phyloP scores from a whole-genome alignment of 2,797 vertebrate species.

The Galago senegalensis region DNA sequence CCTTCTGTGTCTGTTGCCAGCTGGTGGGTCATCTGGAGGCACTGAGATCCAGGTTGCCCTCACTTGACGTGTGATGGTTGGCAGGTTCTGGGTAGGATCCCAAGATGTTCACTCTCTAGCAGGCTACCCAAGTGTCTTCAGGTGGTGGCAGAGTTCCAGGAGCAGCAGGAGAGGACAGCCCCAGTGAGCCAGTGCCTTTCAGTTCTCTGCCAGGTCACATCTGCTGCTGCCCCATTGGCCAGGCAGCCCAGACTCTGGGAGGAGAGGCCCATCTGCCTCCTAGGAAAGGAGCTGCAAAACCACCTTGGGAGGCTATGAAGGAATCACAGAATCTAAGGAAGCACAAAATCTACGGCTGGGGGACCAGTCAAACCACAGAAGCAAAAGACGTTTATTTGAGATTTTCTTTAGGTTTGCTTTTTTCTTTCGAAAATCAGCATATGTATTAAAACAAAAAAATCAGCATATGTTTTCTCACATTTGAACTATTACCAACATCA shows the following conservation, averaged over 20 bases:
- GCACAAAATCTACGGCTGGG: not conserved
- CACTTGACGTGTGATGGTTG: not conserved
- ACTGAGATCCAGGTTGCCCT: not conserved
- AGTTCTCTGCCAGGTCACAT: not conserved
- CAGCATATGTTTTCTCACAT: constrained; percentile 25
- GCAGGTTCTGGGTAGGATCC: not conserved
- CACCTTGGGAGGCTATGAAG: not conserved
- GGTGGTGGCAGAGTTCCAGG: not conserved
- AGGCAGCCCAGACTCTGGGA: not conserved
- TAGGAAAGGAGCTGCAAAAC: not conserved
- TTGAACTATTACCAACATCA: constrained; percentile 48
- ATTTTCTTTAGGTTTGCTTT: constrained; percentile 30
- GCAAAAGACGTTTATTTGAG: not conserved
- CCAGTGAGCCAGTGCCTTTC: not conserved
- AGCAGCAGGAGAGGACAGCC: not conserved
- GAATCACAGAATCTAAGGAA: too few species aligned
- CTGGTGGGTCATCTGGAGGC: not conserved
- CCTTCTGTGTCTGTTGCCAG: not conserved
- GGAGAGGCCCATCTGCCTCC: not conserved
- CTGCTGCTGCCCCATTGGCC: not conserved
- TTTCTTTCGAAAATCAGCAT: constrained; percentile 12
- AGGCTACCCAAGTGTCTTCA: not conserved
- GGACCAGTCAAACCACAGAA: not conserved
- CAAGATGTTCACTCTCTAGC: not conserved
- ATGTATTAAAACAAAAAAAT: not conserved